Evolutionary conservation across 2,888 invertebrate species (phyloP).

Genomic region (Philhelius pedissequus): DNA sequence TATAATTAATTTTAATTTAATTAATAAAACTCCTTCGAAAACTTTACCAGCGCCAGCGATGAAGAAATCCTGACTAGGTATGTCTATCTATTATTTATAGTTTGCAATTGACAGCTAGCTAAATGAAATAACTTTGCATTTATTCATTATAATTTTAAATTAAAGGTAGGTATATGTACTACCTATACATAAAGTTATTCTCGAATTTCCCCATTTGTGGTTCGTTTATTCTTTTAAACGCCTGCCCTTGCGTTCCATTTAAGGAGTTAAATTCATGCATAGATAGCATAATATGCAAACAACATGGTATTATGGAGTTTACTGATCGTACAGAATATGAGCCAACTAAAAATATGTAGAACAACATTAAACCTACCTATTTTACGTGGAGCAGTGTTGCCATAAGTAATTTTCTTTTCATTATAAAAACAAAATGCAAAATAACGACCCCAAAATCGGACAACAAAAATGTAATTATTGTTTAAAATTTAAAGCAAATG

Average conservation of each 20-base stretch:
- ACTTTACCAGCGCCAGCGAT: background rate
- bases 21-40: background rate
- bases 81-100: background rate
- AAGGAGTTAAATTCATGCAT: conserved; percentile 9
- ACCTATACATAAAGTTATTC: background rate
- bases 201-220: conserved; percentile 27
- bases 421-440: too few relatives aligned
- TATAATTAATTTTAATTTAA: background rate
- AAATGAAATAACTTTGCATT: background rate
- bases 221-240: background rate
- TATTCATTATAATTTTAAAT: too few relatives aligned
- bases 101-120: background rate
- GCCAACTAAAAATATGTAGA: conserved; percentile 33
- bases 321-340: conserved; percentile 24
- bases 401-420: background rate
- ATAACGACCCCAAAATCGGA: too few relatives aligned
- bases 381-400: background rate
- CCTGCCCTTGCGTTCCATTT: conserved; percentile 19
- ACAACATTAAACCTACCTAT: conserved; percentile 30
- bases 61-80: background rate
- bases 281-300: background rate
- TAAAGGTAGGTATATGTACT: too few relatives aligned
- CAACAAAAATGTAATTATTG: too few relatives aligned
- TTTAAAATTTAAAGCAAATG: too few relatives aligned
- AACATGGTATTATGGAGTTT: background rate